Conservation (phyloP, 2,113 vertebrate species). For the cattle (Bos taurus) region ARS-UCD2.0 NC_037335.1:50620001-50620500, state of each 20-base stretch:
- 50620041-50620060: not conserved
- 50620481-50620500: not conserved
- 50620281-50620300: not conserved
- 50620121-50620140: not conserved
- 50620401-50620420: not conserved
- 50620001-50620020: not conserved
- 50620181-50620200: not conserved
- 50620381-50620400: not conserved
- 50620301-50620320: not conserved
- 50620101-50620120: not conserved
- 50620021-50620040: constrained; percentile 3
- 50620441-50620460: not conserved
- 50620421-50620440: not conserved
- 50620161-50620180: not conserved
- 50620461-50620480: not conserved
- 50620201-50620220: not conserved
- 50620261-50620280: not conserved
- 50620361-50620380: not conserved
- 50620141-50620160: not conserved
- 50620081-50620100: not conserved
- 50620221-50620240: not conserved
- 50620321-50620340: not conserved
- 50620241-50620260: not conserved
- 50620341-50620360: not conserved
- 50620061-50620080: not conserved